These are phyloP conservation scores for Apamea anceps DNA, from an alignment of 2,888 invertebrate species.

Conservation along the genomic window DNA sequence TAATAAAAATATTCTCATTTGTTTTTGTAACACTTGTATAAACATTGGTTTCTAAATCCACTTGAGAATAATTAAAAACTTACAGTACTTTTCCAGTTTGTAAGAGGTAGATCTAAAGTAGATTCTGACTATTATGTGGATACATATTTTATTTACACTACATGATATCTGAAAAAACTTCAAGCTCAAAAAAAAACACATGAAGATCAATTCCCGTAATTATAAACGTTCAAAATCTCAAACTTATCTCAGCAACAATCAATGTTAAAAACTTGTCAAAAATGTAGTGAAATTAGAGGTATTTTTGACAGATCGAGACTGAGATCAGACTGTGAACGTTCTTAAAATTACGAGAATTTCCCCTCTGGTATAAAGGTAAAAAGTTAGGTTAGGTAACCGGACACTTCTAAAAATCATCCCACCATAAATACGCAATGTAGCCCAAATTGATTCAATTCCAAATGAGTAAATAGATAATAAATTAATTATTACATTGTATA, in stretches of 20 bases:
- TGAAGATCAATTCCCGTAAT: too few relatives aligned
- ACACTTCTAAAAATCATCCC: constrained; percentile 32
- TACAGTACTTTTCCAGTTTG: neutral
- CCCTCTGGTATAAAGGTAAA: neutral
- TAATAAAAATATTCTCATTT: neutral
- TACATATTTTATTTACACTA: neutral
- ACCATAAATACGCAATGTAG: constrained; percentile 32
- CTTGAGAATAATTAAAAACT: neutral
- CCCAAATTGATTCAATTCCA: constrained; percentile 59
- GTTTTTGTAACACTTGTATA: neutral
- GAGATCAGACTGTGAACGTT: too few relatives aligned
- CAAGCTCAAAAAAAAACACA: neutral
- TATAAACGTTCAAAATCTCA: too few relatives aligned
- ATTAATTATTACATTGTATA: constrained; percentile 74
- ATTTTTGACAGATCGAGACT: too few relatives aligned
- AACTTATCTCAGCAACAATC: too few relatives aligned
- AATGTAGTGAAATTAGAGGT: too few relatives aligned
- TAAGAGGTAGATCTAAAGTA: neutral
- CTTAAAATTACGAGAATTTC: too few relatives aligned
- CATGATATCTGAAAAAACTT: too few relatives aligned
- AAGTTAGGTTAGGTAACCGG: neutral
- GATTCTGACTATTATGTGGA: neutral
- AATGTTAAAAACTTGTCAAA: too few relatives aligned
- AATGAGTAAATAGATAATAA: constrained; percentile 71
- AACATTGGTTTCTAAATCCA: neutral